phyloP scores from a whole-genome alignment of 2,888 invertebrate species.

The Acronicta leporina region DNA sequence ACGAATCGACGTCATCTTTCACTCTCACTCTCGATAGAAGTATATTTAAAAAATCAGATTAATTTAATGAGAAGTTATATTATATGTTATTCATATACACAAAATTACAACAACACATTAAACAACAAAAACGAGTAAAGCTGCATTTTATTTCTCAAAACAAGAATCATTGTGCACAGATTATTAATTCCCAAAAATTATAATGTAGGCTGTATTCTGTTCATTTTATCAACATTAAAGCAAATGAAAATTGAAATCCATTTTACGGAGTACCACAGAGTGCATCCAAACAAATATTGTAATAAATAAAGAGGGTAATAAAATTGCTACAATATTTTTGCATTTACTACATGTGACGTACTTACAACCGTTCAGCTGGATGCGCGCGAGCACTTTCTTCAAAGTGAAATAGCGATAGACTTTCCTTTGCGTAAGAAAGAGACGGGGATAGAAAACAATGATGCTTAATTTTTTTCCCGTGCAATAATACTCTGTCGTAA shows the following conservation, averaged over 20 bases:
- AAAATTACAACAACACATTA: too few relatives aligned
- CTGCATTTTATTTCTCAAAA: too few relatives aligned
- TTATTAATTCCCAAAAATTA: too few relatives aligned
- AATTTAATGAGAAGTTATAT: neutral
- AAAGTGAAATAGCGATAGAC: conserved; percentile 66
- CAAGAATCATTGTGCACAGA: too few relatives aligned
- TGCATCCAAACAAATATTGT: too few relatives aligned
- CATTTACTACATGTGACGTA: conserved; percentile 79
- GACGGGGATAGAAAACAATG: conserved; percentile 78
- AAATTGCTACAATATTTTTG: conserved; percentile 10
- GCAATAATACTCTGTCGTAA: conserved; percentile 73
- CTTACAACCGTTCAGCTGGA: conserved; percentile 69
- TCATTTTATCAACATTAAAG: too few relatives aligned
- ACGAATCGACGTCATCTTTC: conserved; percentile 82
- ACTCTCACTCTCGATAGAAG: conserved; percentile 85
- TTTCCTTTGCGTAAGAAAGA: conserved; percentile 57
- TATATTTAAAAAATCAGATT: conserved; percentile 67
- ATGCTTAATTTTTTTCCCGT: conserved; percentile 66
- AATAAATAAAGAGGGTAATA: too few relatives aligned
- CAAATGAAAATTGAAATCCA: too few relatives aligned
- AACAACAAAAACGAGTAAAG: too few relatives aligned
- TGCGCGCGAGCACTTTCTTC: conserved; percentile 84
- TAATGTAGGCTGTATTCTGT: too few relatives aligned
- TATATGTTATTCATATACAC: too few relatives aligned
- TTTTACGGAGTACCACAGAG: too few relatives aligned